Evolutionary conservation across 2,797 vertebrate genomes (phyloP), one percentile per base, ranked within the genome.

Genomic region (Sciurus vulgaris): DNA sequence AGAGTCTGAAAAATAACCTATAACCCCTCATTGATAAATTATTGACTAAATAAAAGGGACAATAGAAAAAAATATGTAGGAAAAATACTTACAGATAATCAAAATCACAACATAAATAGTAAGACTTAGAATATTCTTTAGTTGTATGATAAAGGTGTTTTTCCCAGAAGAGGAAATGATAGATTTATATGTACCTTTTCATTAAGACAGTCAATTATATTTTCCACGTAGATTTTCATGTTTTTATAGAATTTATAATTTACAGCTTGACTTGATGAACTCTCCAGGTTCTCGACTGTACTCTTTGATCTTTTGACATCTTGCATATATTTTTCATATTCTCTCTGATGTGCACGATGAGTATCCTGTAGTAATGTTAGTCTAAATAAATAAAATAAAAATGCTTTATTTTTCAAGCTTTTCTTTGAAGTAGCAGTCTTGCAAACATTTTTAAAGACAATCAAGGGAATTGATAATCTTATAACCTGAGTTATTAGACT

Each of bases 171-270:
- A 89, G 1, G 35, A 88, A 90, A 86, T 83, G 4, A 74, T 56
- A 15, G 82, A 94, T 63, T 76, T 92, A 89, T 18, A 93, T 56
- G 7, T 96, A 99, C 99, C 98, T 99, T 99, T 98, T 99, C 99
- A 95, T 98, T 99, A 72, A 99, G 98, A 98, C 99, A 99, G 95
- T 99, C 99, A 91, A 99, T 98, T 97, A 99, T 98, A 98, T 99
- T 99, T 97, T 99, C 99, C 56, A 98, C 97, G 0, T 99, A 99
- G 44, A 98, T 96, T 76, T 98, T 99, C 99, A 99, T 99, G 96
- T 96, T 95, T 83, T 99, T 99, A 98, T 99, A 99, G 98, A 99
- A 99, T 95, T 93, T 99, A 82, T 99, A 99, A 97, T 99, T 98
- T 41, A 97, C 95, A 93, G 99, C 98, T 54, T 98, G 98, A 92